Evolutionary conservation across 2,113 vertebrate species (phyloP).

Genomic region (Drymodes brunneopygia): DNA sequence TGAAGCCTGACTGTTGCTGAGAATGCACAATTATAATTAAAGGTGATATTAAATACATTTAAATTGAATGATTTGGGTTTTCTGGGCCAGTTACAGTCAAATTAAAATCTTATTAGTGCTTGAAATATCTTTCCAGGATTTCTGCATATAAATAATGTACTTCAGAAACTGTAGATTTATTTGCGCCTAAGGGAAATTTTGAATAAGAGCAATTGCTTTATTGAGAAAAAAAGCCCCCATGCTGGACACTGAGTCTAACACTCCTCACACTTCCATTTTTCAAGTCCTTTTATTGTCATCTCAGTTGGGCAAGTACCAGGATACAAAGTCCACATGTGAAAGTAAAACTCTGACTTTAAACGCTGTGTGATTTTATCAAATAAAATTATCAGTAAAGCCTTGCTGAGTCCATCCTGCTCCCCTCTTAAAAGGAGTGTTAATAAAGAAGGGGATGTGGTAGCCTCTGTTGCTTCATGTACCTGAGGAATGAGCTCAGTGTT

Average conservation of each 20-base stretch:
- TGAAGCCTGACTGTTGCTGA: not conserved
- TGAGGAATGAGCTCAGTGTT: not conserved
- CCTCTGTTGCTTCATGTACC: not conserved
- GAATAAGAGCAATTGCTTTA: constrained; percentile 12
- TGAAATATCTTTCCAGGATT: constrained; percentile 41
- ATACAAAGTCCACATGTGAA: not conserved
- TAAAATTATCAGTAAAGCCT: not conserved
- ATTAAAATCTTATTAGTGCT: constrained; percentile 44
- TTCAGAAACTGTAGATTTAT: constrained; percentile 29
- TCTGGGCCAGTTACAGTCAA: constrained; percentile 35
- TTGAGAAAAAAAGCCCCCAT: not conserved
- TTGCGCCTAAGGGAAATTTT: not conserved
- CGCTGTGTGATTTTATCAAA: not conserved
- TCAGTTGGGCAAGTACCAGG: not conserved
- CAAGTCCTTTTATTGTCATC: not conserved
- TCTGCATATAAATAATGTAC: constrained; percentile 2
- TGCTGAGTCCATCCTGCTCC: not conserved
- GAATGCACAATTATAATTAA: constrained; percentile 41
- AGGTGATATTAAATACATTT: constrained; percentile 43
- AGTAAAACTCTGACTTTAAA: not conserved
- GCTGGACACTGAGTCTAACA: not conserved
- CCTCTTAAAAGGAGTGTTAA: not conserved
- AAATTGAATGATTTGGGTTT: constrained; percentile 26
- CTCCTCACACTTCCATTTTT: not conserved
- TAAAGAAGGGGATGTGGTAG: not conserved